Evolutionary conservation across 2,888 invertebrate genomes (phyloP), one percentile per base, ranked within the genome.

Genomic region (Standfussiana lucernea): DNA sequence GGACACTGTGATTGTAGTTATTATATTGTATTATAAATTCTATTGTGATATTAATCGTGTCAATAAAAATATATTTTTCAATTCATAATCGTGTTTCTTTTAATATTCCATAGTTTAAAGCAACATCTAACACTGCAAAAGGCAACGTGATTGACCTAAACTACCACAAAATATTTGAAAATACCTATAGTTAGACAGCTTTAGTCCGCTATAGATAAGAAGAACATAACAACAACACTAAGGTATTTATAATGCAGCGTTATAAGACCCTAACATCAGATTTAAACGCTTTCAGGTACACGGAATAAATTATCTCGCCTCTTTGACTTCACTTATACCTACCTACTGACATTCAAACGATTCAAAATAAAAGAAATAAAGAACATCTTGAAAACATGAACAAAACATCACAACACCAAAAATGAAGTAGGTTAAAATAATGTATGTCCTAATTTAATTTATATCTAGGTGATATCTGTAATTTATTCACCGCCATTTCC

Each of bases 1-100:
- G 89, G 88, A 89, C 87, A 90, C 91, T 93, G 93, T 93, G 93
- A 93, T 93, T 91, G 91, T 91, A 92, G 91, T 76, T 89, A 90
- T 85, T 89, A 85, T 85, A 86, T 83, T 89, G 80, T 89, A 85
- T 73, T 83, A 87, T 80, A 88, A 82, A 80, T 90, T 82, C 75
- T 87, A 87, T 90, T 91, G 92, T 92, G 90, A 89, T 90, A 90
- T 87, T 86, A 87, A 79, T 87, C 84, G 89, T 92, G 88, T 86
- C 89, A 92, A 91, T 92, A 91, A 92, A 92, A 88, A 35, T 84
- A 35, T 84, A 86, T 87, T 91, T 88, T 88, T 85, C 65, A 86
- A 77, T 69, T 67, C 66, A 73, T 11, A 72, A 64, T 76, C 37
- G 35, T 76, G 64, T 83, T 77, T 78, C 70, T 53, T 4, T 77